phyloP scores from a whole-genome alignment of 64 coral and sea anemone species.

The Anthopleura sola region DNA sequence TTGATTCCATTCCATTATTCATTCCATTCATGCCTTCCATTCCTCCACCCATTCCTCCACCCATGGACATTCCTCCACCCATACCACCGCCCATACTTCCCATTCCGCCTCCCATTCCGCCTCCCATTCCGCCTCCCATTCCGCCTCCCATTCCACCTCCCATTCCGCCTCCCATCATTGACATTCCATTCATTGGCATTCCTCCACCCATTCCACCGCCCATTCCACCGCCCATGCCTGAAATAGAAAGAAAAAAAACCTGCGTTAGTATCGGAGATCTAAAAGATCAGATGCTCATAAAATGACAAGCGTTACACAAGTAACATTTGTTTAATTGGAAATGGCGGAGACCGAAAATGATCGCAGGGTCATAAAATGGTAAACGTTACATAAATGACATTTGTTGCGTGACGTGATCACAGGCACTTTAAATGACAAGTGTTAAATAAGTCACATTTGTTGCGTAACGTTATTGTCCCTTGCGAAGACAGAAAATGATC shows the following conservation, averaged over 20 bases:
- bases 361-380: not conserved
- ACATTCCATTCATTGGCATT: no score
- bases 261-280: not conserved
- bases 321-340: not conserved
- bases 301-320: no score
- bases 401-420: not conserved
- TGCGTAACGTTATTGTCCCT: no score
- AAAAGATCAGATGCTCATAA: no score
- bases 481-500: no score
- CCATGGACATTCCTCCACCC: constrained; percentile 27
- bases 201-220: constrained; percentile 19
- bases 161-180: constrained; percentile 24
- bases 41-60: constrained; percentile 10
- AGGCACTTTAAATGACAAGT: no score
- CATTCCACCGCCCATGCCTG: constrained; percentile 55
- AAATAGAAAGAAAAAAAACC: not conserved
- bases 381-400: not conserved
- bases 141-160: constrained; percentile 31
- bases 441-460: not conserved
- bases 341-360: not conserved
- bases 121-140: constrained; percentile 5
- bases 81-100: constrained; percentile 38
- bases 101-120: constrained; percentile 24
- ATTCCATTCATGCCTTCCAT: constrained; percentile 28
- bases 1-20: not conserved